These are phyloP conservation scores for Melangyna quadrimaculata DNA, from an alignment of 2,888 invertebrate genomes.

Conservation along the genomic window DNA sequence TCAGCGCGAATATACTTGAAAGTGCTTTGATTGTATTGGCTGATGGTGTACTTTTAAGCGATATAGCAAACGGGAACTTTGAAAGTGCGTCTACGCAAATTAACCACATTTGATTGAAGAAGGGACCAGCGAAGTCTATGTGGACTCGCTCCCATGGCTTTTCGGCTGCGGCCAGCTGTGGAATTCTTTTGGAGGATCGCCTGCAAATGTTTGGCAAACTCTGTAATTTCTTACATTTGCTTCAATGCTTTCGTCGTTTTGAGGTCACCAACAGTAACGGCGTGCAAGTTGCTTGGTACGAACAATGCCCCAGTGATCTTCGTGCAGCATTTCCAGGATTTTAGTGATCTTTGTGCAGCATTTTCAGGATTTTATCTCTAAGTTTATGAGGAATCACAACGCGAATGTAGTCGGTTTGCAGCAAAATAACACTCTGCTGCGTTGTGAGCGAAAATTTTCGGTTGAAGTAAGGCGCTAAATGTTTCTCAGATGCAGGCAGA, in stretches of 20 bases:
- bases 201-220: constrained; percentile 11
- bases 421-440: neutral
- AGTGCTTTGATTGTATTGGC: constrained; percentile 64
- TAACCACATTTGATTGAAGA: constrained; percentile 56
- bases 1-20: neutral
- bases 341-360: neutral
- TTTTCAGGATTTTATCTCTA: neutral
- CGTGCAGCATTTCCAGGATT: neutral
- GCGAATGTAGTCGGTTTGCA: neutral
- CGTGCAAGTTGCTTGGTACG: constrained; percentile 35
- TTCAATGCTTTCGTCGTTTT: constrained; percentile 23
- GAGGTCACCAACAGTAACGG: constrained; percentile 44
- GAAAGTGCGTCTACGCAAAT: constrained; percentile 54
- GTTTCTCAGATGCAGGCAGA: neutral
- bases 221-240: neutral
- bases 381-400: neutral
- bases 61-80: constrained; percentile 39
- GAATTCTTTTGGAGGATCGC: constrained; percentile 8
- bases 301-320: constrained; percentile 14
- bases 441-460: constrained; percentile 1
- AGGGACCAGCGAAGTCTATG: constrained; percentile 52
- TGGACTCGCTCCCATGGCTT: constrained; percentile 36
- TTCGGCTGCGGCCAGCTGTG: neutral
- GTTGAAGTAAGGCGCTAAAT: constrained; percentile 10
- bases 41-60: constrained; percentile 67